phyloP scores from a whole-genome alignment of 2,113 vertebrate genomes.

The Trematomus loennbergii region DNA sequence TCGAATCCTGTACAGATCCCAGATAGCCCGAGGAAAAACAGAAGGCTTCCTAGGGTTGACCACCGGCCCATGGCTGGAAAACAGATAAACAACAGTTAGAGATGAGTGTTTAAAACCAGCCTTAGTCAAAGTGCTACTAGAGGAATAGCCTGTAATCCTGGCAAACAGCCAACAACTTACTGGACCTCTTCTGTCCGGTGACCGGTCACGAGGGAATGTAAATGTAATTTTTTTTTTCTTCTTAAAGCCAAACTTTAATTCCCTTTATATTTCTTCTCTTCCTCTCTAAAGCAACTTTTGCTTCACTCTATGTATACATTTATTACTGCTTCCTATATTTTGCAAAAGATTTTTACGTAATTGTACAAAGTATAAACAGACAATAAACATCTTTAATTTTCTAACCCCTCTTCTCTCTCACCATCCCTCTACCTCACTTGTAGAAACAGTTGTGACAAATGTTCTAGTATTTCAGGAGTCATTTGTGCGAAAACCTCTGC shows the following conservation, averaged over 20 bases:
- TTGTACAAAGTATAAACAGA: too few species aligned
- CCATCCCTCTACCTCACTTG: neutral
- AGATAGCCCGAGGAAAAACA: slow-evolving; percentile 43
- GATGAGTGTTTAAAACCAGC: neutral
- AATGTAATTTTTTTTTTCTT: neutral
- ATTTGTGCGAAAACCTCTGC: neutral
- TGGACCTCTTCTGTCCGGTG: neutral
- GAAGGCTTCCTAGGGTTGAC: neutral
- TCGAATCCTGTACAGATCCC: slow-evolving; percentile 23
- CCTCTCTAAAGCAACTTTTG: neutral
- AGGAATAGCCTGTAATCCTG: too few species aligned
- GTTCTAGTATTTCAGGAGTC: slow-evolving; percentile 13
- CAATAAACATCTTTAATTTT: neutral
- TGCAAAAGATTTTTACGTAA: too few species aligned
- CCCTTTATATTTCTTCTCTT: too few species aligned
- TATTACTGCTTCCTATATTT: too few species aligned
- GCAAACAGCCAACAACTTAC: neutral
- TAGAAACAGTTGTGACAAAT: slow-evolving; percentile 1
- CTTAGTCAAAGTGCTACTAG: neutral
- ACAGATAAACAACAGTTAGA: neutral
- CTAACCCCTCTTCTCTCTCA: neutral
- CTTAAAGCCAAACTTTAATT: too few species aligned
- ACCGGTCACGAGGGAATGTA: neutral
- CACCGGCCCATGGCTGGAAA: slow-evolving; percentile 65
- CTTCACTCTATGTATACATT: neutral